Base-by-base conservation (phyloP, 1,140 invertebrate genomes). In the Latrodectus geometricus region DNA sequence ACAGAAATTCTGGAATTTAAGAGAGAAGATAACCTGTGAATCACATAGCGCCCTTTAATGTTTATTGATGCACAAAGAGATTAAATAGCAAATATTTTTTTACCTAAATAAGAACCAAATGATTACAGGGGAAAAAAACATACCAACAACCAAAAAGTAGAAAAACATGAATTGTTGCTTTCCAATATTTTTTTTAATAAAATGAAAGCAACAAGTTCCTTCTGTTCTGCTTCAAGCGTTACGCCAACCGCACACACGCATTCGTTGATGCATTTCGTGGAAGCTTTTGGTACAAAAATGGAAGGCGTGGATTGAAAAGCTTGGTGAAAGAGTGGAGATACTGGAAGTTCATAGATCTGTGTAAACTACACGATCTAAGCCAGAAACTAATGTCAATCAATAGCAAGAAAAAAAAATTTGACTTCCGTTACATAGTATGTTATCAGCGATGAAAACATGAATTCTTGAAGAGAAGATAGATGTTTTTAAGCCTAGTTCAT, bases 241-340 rank as follows among this genome's bases (percentile, higher is more conserved):
- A 78, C 76, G 76, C 76, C 76, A 78, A 48, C 76, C 56, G n/a
- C n/a, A 78, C 65, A 68, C 76, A 66, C 17, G 48, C 56, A 66
- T 78, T 61, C 14, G 49, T 68, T 20, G 35, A 78, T 35, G 56
- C 21, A 17, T 78, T 68, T 61, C 68, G 15, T 35, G 48, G 61
- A 78, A 78, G 61, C 15, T 48, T 23, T 35, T 21, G 54, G 54
- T 35, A 8, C 9, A 35, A 66, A 66, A 23, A 78, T 66, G 65
- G 35, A 61, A 66, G 56, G 65, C 35, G 76, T 23, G 23, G 65
- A 78, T 21, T 17, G 76, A 61, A 17, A 78, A 48, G 48, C 52
- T 52, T 75, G 73, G 54, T 50, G 73, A 75, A 76, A 52, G 74
- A 48, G 48, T 50, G 48, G 17, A 52, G n/a, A 74, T 74, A 52